These are phyloP conservation scores for Ctenosaura bakeri DNA, from an alignment of 2,797 vertebrate genomes.

Conservation along the genomic window DNA sequence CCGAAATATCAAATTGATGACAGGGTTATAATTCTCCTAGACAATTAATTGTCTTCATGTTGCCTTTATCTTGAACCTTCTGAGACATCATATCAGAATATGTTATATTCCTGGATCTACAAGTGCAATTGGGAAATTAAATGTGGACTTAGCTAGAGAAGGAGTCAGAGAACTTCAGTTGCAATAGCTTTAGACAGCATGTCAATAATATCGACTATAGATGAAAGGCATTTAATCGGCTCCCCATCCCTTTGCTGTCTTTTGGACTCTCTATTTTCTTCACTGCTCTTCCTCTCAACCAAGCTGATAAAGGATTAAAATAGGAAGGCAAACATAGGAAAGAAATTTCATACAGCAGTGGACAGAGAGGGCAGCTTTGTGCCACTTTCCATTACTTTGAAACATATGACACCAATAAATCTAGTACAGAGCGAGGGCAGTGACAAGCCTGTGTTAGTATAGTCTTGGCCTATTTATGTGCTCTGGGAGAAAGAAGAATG, in stretches of 20 bases:
- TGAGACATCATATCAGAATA: conserved; percentile 41
- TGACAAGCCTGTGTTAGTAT: conserved; percentile 40
- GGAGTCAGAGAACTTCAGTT: conserved; percentile 55
- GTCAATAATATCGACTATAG: conserved; percentile 49
- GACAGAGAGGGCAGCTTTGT: conserved; percentile 60
- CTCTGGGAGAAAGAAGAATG: conserved; percentile 67
- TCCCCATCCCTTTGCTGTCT: conserved; percentile 55
- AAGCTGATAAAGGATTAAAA: conserved; percentile 71
- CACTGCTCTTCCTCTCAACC: conserved; percentile 46
- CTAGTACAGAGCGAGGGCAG: conserved; percentile 55
- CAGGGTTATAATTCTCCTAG: neutral
- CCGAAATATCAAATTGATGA: neutral
- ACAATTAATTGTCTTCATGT: neutral
- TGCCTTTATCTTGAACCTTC: conserved; percentile 29
- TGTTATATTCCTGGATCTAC: conserved; percentile 40
- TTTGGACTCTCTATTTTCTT: conserved; percentile 43
- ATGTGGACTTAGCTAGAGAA: conserved; percentile 48
- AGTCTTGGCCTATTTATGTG: conserved; percentile 64
- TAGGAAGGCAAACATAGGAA: conserved; percentile 56
- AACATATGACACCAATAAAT: conserved; percentile 69
- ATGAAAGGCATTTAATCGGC: conserved; percentile 60
- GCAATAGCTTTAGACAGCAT: neutral
- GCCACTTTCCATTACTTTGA: conserved; percentile 68
- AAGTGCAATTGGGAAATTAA: conserved; percentile 54
- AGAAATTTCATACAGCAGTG: conserved; percentile 63